phyloP scores from a whole-genome alignment of 2,113 vertebrate genomes.

The Pedionomus torquatus region DNA sequence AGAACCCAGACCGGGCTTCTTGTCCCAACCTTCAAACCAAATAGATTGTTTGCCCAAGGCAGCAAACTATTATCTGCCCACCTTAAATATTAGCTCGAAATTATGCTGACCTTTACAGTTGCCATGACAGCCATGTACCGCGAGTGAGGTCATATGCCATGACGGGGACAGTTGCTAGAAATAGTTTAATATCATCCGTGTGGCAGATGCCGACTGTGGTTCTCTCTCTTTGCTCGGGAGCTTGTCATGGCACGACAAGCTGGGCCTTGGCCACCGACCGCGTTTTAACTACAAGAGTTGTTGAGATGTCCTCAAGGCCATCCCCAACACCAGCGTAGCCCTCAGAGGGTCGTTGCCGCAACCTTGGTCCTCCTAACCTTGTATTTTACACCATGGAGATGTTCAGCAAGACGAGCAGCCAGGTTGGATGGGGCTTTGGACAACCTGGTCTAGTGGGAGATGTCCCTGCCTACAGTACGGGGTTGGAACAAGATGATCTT shows the following conservation, averaged over 20 bases:
- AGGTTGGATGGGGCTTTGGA: not conserved
- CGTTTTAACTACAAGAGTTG: rapidly evolving
- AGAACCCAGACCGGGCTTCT: not conserved
- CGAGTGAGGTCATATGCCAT: not conserved
- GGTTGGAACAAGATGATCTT: not conserved
- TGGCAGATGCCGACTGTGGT: not conserved
- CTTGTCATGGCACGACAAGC: not conserved
- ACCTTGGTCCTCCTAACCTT: not conserved
- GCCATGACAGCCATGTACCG: not conserved
- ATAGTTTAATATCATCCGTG: not conserved
- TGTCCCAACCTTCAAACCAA: not conserved
- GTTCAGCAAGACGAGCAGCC: not conserved
- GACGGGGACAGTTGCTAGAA: not conserved
- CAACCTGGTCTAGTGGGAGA: not conserved
- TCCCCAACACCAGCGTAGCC: not conserved
- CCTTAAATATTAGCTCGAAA: not conserved
- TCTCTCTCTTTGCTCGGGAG: not conserved
- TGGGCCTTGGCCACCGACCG: not conserved
- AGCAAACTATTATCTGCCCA: not conserved
- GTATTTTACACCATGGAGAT: not conserved
- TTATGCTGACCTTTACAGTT: not conserved
- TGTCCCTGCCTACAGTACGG: not conserved
- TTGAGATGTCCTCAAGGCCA: not conserved
- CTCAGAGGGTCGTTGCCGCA: not conserved
- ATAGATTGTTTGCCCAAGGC: not conserved